These are phyloP conservation scores for Takifugu ocellatus DNA, from an alignment of 2,797 vertebrate species.

Conservation along the genomic window DNA sequence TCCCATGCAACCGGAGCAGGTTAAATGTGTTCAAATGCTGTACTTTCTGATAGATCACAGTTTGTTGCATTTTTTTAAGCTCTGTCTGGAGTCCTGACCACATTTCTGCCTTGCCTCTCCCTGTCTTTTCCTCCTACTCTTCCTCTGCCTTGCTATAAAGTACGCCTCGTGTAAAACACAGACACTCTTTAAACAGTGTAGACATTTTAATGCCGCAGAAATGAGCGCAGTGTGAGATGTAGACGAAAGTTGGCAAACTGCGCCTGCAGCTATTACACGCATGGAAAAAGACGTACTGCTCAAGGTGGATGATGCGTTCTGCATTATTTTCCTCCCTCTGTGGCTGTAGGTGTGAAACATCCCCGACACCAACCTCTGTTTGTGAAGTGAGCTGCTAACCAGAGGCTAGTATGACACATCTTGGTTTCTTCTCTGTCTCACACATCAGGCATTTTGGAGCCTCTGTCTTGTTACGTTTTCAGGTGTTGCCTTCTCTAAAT, in stretches of 20 bases:
- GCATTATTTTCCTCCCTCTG: background rate
- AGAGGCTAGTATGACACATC: slow-evolving; percentile 55
- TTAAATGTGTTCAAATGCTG: slow-evolving; percentile 18
- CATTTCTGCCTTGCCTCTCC: slow-evolving; percentile 57
- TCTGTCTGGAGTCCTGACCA: slow-evolving; percentile 66
- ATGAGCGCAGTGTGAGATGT: slow-evolving; percentile 4
- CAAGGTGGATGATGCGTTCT: slow-evolving; percentile 21
- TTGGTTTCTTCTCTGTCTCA: slow-evolving; percentile 59
- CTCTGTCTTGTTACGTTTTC: slow-evolving; percentile 48
- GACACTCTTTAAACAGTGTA: slow-evolving; percentile 30
- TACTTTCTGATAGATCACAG: slow-evolving; percentile 10
- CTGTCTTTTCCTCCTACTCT: slow-evolving; percentile 23
- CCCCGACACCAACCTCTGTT: slow-evolving; percentile 20
- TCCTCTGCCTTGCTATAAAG: slow-evolving; percentile 22
- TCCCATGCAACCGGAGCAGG: slow-evolving; percentile 12
- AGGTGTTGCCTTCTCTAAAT: slow-evolving; percentile 35
- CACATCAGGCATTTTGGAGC: slow-evolving; percentile 50
- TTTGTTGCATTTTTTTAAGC: slow-evolving; percentile 43
- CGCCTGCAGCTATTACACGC: slow-evolving; percentile 26
- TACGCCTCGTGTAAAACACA: slow-evolving; percentile 27
- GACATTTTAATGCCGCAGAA: slow-evolving; percentile 28
- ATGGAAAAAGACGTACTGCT: slow-evolving; percentile 18
- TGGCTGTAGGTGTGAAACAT: slow-evolving; percentile 21
- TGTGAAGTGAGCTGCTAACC: slow-evolving; percentile 47
- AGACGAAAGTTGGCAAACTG: slow-evolving; percentile 22